Evolutionary conservation across 2,888 invertebrate species (phyloP).

Genomic region (Polyommatus icarus): DNA sequence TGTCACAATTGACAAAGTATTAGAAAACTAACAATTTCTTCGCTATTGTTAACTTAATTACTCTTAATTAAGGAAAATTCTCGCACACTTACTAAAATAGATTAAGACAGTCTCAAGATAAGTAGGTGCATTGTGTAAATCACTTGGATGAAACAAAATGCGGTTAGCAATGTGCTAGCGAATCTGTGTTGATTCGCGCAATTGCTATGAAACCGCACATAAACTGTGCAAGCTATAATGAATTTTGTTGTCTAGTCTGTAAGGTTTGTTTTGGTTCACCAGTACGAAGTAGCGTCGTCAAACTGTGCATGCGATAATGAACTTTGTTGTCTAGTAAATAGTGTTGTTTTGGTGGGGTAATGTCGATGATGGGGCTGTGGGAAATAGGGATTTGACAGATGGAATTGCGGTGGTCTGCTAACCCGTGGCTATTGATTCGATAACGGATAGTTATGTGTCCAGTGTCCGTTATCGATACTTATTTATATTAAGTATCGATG

Average conservation of each 20-base stretch:
- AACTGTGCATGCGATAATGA: slow-evolving; percentile 33
- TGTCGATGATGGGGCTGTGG: slow-evolving; percentile 52
- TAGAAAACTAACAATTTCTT: background rate
- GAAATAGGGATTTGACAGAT: slow-evolving; percentile 51
- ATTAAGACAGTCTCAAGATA: background rate
- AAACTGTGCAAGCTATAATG: slow-evolving; percentile 32
- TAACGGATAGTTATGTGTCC: slow-evolving; percentile 40
- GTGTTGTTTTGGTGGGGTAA: slow-evolving; percentile 22
- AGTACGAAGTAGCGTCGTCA: background rate
- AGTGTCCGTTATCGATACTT: background rate
- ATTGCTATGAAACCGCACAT: slow-evolving; percentile 42
- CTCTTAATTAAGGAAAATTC: background rate
- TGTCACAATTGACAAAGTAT: no score
- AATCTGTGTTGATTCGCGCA: slow-evolving; percentile 51
- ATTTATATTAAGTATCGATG: no score
- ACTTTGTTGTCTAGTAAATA: slow-evolving; percentile 34
- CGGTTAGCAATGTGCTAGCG: slow-evolving; percentile 44
- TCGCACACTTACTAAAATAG: slow-evolving; percentile 10
- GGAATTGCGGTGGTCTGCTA: slow-evolving; percentile 42
- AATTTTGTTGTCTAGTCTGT: slow-evolving; percentile 32
- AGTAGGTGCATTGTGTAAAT: slow-evolving; percentile 21
- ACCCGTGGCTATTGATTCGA: slow-evolving; percentile 36
- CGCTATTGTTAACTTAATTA: background rate
- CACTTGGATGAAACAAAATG: slow-evolving; percentile 36
- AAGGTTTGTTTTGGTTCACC: slow-evolving; percentile 18